These are phyloP conservation scores for Octonoba sinensis DNA, from an alignment of 2,888 invertebrate species.

Conservation along the genomic window DNA sequence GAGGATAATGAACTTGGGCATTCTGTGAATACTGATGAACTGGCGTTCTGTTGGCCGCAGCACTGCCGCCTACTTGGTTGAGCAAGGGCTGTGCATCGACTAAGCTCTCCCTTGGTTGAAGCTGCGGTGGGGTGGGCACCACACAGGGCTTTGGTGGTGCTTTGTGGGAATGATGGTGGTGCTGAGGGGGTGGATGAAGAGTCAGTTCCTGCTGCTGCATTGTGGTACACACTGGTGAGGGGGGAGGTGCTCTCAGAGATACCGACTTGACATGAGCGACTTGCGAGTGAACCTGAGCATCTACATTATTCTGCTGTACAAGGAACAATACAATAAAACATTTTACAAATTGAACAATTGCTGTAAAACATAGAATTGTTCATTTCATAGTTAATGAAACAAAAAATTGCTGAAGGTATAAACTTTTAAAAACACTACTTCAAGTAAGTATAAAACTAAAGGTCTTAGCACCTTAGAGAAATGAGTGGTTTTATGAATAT, in stretches of 20 bases:
- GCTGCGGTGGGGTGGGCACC: slow-evolving; percentile 32
- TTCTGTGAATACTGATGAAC: slow-evolving; percentile 31
- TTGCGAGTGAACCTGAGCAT: slow-evolving; percentile 14
- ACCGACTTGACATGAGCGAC: slow-evolving; percentile 18
- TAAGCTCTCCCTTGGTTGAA: slow-evolving; percentile 47
- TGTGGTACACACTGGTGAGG: slow-evolving; percentile 48
- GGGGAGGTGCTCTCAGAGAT: slow-evolving; percentile 43
- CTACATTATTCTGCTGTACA: slow-evolving; percentile 24
- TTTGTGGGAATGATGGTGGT: slow-evolving; percentile 20
- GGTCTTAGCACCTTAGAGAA: too few species aligned
- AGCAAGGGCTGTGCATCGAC: slow-evolving; percentile 39
- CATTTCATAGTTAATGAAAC: too few species aligned
- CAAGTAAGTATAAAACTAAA: too few species aligned
- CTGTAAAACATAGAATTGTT: too few species aligned
- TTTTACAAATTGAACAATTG: too few species aligned
- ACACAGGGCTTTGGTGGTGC: slow-evolving; percentile 27
- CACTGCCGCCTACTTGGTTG: background rate
- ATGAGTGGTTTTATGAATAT: too few species aligned
- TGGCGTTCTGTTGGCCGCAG: slow-evolving; percentile 30
- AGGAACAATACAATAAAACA: background rate
- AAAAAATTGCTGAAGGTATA: too few species aligned
- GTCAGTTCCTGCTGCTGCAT: slow-evolving; percentile 39
- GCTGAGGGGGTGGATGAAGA: slow-evolving; percentile 38
- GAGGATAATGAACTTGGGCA: slow-evolving; percentile 42
- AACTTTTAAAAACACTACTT: too few species aligned